Conservation (phyloP, 1,140 invertebrate species). For the Drosophila fuyamai region DNA sequence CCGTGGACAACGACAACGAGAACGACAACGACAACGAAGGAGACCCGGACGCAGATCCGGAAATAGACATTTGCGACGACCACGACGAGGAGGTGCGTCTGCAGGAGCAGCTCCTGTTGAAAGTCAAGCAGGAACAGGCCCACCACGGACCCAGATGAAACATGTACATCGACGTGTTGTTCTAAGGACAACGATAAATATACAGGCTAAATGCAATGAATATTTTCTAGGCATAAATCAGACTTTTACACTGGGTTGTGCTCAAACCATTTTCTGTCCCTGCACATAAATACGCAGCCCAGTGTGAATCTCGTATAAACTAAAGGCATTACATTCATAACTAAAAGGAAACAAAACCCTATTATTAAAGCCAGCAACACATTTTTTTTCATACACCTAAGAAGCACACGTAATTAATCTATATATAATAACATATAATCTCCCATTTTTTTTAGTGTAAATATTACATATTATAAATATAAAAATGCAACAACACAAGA, state of each 20-base stretch:
- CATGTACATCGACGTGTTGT: constrained; percentile 82
- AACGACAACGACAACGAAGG: constrained; percentile 32
- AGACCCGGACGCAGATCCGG: constrained; percentile 65
- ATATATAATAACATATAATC: constrained; percentile 31
- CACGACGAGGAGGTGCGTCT: constrained; percentile 60
- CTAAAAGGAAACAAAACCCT: constrained; percentile 21
- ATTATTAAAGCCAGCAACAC: constrained; percentile 33
- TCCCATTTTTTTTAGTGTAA: constrained; percentile 59
- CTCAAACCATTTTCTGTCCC: background rate
- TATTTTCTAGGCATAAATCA: constrained; percentile 36
- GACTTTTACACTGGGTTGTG: background rate
- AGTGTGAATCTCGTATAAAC: constrained; percentile 1
- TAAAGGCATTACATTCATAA: constrained; percentile 38
- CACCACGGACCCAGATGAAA: constrained; percentile 72
- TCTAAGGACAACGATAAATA: constrained; percentile 38
- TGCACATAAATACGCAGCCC: background rate
- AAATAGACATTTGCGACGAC: constrained; percentile 80
- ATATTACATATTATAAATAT: constrained; percentile 54
- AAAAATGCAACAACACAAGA: constrained; percentile 18
- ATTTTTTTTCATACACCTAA: constrained; percentile 77
- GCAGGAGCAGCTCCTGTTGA: constrained; percentile 72
- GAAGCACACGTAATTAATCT: constrained; percentile 32
- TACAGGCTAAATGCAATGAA: constrained; percentile 50
- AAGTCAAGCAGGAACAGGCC: constrained; percentile 72
- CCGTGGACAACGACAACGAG: constrained; percentile 28